Percentiles rank a stretch among this genome's conserved stretches.
These are phyloP conservation scores for Bombus sylvicola DNA, from an alignment of 1,140 invertebrate species.

Conservation along the genomic window DNA sequence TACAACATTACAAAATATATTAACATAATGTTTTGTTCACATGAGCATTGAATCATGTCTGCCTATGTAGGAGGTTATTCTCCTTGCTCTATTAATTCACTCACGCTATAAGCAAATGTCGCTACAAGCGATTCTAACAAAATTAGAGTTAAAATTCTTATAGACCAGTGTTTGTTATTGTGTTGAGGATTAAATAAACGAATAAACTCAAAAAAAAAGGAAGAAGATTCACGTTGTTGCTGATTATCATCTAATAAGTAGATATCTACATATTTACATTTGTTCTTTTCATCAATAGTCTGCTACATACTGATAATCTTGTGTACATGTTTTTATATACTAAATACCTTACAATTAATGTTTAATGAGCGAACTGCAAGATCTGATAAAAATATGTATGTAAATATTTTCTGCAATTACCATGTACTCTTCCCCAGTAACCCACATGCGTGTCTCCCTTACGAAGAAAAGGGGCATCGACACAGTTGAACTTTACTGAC, in stretches of 20 bases:
- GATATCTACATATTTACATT: too few species aligned
- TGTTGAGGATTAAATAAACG: neutral
- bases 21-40: too few species aligned
- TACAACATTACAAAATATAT: too few species aligned
- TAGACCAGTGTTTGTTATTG: neutral
- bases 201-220: neutral
- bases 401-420: neutral
- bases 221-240: neutral
- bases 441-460: neutral
- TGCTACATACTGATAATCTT: too few species aligned
- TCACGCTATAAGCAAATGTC: neutral
- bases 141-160: neutral
- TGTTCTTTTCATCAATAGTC: too few species aligned
- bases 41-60: neutral
- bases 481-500: constrained; percentile 3
- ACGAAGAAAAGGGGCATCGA: neutral
- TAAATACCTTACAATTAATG: too few species aligned
- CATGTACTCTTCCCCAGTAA: neutral
- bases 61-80: neutral
- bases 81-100: neutral
- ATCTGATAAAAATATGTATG: neutral
- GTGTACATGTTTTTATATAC: too few species aligned
- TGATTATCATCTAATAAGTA: too few species aligned
- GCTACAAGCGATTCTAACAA: neutral
- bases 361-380: too few species aligned